phyloP scores from a whole-genome alignment of 2,797 vertebrate species.

The Pogoniulus pusillus region DNA sequence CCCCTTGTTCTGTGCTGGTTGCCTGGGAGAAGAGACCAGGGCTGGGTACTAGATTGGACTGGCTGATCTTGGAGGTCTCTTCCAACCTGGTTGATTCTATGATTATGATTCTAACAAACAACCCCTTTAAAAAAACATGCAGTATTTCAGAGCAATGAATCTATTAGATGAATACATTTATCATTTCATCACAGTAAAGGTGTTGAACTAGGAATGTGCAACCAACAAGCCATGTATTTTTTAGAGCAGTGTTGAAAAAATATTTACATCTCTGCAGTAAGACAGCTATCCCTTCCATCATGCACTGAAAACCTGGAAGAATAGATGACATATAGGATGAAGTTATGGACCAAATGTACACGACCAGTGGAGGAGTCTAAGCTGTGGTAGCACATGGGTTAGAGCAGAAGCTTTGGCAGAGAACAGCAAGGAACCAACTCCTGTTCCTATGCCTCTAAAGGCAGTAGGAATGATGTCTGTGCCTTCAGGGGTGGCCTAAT shows the following conservation, averaged over 20 bases:
- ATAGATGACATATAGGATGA: neutral
- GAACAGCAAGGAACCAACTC: neutral
- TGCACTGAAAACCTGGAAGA: neutral
- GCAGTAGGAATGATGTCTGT: neutral
- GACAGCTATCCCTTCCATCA: neutral
- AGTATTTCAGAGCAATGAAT: neutral
- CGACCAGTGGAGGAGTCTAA: neutral
- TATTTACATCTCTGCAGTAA: neutral
- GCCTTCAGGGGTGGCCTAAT: neutral
- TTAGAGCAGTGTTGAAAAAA: conserved; percentile 1
- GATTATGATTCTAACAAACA: too few species aligned
- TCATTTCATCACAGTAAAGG: neutral
- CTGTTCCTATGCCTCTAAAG: neutral
- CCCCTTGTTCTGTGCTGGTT: too few species aligned
- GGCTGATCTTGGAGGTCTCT: too few species aligned
- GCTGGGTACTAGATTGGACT: too few species aligned
- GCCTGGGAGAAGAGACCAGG: too few species aligned
- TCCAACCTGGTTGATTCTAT: too few species aligned
- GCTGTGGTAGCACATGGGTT: neutral
- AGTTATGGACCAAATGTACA: neutral
- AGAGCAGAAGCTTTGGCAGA: neutral
- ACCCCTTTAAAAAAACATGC: too few species aligned
- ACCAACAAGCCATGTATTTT: neutral
- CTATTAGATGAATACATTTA: conserved; percentile 16
- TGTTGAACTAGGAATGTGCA: neutral